Evolutionary conservation across 2,797 vertebrate genomes (phyloP).

Genomic region (Sebastes kiyomatsui): DNA sequence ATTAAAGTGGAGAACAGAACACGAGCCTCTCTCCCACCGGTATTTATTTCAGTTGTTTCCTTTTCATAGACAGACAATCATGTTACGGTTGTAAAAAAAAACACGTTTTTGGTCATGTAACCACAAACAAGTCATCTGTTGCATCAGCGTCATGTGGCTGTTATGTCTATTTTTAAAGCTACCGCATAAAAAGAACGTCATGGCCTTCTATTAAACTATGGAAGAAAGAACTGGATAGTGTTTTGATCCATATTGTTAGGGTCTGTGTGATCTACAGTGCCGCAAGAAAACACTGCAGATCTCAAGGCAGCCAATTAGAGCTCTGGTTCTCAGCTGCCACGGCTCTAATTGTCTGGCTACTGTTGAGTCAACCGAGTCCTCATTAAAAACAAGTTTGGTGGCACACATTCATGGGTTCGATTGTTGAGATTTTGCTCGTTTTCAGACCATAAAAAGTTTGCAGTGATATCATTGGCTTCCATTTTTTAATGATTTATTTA

Average conservation of each 20-base stretch:
- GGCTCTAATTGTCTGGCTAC: conserved; percentile 48
- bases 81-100: neutral
- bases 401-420: neutral
- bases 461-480: neutral
- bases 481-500: neutral
- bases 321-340: neutral
- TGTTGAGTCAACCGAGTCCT: conserved; percentile 30
- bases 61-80: neutral
- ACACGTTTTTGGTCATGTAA: neutral
- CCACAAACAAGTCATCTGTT: neutral
- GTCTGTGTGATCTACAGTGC: conserved; percentile 29
- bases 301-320: conserved; percentile 62
- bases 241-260: conserved; percentile 27
- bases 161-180: neutral
- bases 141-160: neutral
- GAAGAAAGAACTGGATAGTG: neutral
- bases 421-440: neutral
- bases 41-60: neutral
- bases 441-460: conserved; percentile 1
- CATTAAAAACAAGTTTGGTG: conserved; percentile 56
- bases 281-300: conserved; percentile 34
- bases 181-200: neutral
- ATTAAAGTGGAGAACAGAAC: conserved; percentile 14
- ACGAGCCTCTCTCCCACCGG: conserved; percentile 4
- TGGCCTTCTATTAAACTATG: neutral